Conservation (phyloP, 1,140 invertebrate species). For the Saxidomus purpurata region DNA sequence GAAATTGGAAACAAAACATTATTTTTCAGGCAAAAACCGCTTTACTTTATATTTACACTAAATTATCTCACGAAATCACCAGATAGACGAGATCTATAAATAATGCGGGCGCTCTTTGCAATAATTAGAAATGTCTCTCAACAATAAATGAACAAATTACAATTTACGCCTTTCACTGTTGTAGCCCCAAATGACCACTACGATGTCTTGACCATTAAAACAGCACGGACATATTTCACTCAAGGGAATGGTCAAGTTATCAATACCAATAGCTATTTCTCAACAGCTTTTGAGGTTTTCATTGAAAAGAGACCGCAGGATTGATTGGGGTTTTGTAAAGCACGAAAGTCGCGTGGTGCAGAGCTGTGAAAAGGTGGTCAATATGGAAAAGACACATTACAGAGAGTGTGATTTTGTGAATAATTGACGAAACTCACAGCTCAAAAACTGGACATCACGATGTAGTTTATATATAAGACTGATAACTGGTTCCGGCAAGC, state of each 20-base stretch:
- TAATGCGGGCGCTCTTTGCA: background rate
- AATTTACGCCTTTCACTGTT: conserved; percentile 33
- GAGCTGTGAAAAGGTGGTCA: conserved; percentile 32
- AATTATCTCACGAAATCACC: background rate
- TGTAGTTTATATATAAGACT: background rate
- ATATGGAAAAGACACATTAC: conserved; percentile 45
- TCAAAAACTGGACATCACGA: background rate
- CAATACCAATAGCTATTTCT: conserved; percentile 13
- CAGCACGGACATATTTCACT: conserved; percentile 39
- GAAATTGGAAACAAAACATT: too few species aligned
- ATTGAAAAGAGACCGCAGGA: background rate
- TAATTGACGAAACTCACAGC: background rate
- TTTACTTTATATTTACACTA: background rate
- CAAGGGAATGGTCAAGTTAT: conserved; percentile 12
- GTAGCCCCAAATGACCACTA: conserved; percentile 37
- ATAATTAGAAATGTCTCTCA: conserved; percentile 41
- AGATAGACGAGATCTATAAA: background rate
- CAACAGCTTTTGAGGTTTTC: background rate
- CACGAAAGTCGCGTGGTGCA: background rate
- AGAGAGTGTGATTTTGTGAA: conserved; percentile 22
- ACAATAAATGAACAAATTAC: conserved; percentile 46
- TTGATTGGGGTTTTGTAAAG: background rate
- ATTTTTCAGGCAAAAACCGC: background rate
- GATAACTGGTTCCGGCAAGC: too few species aligned
- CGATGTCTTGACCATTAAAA: conserved; percentile 47